Base-by-base conservation (phyloP, 2,113 vertebrate species). In the Acinonyx jubatus region DNA sequence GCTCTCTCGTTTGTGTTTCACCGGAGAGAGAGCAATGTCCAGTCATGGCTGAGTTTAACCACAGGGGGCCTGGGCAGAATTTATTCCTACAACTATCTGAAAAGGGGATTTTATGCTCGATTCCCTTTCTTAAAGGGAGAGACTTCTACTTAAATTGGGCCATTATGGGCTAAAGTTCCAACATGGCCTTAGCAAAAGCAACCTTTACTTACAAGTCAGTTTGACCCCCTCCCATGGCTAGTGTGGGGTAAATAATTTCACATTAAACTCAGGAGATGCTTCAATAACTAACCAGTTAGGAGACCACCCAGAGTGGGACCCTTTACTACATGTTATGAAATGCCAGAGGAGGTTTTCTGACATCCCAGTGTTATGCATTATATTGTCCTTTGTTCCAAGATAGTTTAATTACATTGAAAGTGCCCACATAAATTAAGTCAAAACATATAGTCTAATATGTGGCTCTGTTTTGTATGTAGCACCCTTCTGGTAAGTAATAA, bases 61-160 rank as follows among this genome's bases (percentile, higher is more conserved):
- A 89, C 45, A 85, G 76, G 57, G 83, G 79, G 36, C 29, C 81
- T 27, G 36, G 41, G 61, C 45, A 87, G n/a, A 97, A 92, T 92
- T 89, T 84, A 90, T 89, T 97, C 73, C 85, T 94, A 23, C 63
- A 83, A 96, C 89, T 95, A 97, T 38, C 95, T 48, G 19, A 96
- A 98, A 98, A 97, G 33, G 82, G 19, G 76, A 94, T 96, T 95
- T 95, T 80, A 55, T 80, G n/a, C 21, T 96, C 95, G 76, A 1
- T 2, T 86, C 55, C 61, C 76, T 89, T 97, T 98, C 95, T 79
- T 55, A 57, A n/a, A 5, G 7, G 1, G 8, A 84, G 16, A 65
- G 29, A 29, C 48, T 55, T n/a, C 36, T 66, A 65, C 41, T 68
- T 65, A 92, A 61, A 83, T 16, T 48, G 71, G 21, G 31, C 25